Evolutionary conservation across 2,113 vertebrate genomes (phyloP).

Genomic region (Glaucomys volans): DNA sequence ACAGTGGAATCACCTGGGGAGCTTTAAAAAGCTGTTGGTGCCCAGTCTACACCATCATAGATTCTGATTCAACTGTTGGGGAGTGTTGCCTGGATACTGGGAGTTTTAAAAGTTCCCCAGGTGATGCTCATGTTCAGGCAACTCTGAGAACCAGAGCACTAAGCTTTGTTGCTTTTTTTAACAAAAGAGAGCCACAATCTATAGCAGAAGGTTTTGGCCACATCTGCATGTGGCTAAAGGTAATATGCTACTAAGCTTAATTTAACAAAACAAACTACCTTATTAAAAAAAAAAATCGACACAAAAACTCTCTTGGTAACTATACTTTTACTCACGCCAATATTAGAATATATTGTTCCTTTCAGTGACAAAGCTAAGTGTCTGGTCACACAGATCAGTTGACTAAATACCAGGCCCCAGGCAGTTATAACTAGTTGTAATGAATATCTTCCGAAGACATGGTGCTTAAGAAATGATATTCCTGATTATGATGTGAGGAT

Average conservation of each 20-base stretch:
- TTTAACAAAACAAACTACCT: background rate
- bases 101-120: background rate
- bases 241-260: background rate
- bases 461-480: conserved; percentile 51
- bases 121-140: background rate
- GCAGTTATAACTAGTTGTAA: background rate
- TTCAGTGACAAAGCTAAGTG: background rate
- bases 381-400: background rate
- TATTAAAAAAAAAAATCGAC: background rate
- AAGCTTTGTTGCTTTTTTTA: background rate
- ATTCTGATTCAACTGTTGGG: background rate
- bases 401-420: background rate
- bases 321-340: background rate
- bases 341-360: background rate
- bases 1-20: background rate
- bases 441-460: background rate
- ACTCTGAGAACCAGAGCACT: background rate
- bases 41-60: background rate
- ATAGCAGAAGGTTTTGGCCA: background rate
- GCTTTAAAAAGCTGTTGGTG: background rate
- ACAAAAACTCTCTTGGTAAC: background rate
- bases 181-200: background rate
- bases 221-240: background rate
- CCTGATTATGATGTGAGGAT: conserved; percentile 45
- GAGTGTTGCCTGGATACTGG: background rate